Evolutionary conservation across 2,888 invertebrate species (phyloP), one percentile per base, ranked within the genome.

Genomic region (Cyclophora albipunctata): DNA sequence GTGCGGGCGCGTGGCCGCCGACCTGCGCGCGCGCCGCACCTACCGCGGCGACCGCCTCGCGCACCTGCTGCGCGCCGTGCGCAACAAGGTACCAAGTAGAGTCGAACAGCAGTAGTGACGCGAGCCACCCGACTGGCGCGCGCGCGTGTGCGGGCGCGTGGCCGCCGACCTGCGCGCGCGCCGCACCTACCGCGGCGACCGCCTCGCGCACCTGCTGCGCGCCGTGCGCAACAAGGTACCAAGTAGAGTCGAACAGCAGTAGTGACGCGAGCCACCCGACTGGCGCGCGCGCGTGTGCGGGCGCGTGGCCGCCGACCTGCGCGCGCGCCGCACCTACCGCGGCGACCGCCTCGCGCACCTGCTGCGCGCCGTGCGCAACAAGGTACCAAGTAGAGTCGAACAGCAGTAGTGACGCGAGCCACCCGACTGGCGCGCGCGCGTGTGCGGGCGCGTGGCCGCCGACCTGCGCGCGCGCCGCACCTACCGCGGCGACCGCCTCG

Each of bases 21-120:
- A 99, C 90, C 88, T 99, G 59, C 91, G 97, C 54, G 96, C 95
- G 74, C 95, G 97, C 71, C 91, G 99, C 49, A 95, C 95, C 6
- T 99, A 99, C 82, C 92, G 95, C 63, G 97, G 97, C 0, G 91
- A 94, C 61, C 95, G 95, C 67, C 94, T 97, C 7, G 90, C 97
- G 56, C 99, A 99, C 84, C 88, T 99, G 41, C 84, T 99, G 7
- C 86, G 99, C 51, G 99, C 99, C 0, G 91, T 99, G 68, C 90
- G 99, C 72, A 99, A 99, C 82, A 99, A 99, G 92, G 96, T 96
- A 51, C 7, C 93, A 98, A 46, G 94, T 98, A 3, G 99, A 99
- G 78, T 98, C 97, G 73, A 92, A 95, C 49, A 90, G 91, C 34
- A 76, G 72, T 0, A 46, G 52, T 0, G 84, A 90, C 2, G 92